A percentile compares a stretch with the other conserved stretches of the same genome.
Evolutionary conservation across 2,113 vertebrate species (phyloP).

Genomic region (Circaetus cinerascens): DNA sequence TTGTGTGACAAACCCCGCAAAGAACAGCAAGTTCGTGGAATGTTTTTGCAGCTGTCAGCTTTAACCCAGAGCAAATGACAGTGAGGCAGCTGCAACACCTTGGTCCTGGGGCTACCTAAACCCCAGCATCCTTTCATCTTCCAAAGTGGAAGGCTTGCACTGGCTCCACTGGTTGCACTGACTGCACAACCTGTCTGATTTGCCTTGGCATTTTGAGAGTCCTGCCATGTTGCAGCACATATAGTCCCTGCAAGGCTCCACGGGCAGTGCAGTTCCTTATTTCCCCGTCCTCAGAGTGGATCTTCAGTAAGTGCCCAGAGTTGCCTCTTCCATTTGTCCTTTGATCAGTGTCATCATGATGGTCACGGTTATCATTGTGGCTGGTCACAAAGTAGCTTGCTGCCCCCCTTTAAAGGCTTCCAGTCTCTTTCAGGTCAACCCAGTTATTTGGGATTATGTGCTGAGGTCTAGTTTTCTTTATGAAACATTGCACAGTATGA

Average conservation of each 20-base stretch:
- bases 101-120: background rate
- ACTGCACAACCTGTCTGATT: background rate
- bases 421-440: background rate
- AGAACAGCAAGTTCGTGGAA: background rate
- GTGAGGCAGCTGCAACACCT: background rate
- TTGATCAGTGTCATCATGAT: background rate
- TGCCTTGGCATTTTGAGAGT: background rate
- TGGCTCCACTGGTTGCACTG: background rate
- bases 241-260: background rate
- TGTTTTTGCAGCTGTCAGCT: constrained; percentile 40
- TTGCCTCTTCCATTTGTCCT: background rate
- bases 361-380: background rate
- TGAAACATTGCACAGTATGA: background rate
- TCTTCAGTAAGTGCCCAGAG: background rate
- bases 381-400: background rate
- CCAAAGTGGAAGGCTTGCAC: background rate
- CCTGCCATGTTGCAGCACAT: background rate
- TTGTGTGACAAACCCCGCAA: background rate
- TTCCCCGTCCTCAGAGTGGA: background rate
- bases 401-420: background rate
- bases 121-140: background rate
- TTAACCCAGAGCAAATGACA: background rate
- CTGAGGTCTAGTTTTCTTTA: background rate
- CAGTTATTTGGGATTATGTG: background rate
- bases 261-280: background rate